These are phyloP conservation scores for Nesospiza acunhae DNA, from an alignment of 2,113 vertebrate genomes.

Conservation along the genomic window DNA sequence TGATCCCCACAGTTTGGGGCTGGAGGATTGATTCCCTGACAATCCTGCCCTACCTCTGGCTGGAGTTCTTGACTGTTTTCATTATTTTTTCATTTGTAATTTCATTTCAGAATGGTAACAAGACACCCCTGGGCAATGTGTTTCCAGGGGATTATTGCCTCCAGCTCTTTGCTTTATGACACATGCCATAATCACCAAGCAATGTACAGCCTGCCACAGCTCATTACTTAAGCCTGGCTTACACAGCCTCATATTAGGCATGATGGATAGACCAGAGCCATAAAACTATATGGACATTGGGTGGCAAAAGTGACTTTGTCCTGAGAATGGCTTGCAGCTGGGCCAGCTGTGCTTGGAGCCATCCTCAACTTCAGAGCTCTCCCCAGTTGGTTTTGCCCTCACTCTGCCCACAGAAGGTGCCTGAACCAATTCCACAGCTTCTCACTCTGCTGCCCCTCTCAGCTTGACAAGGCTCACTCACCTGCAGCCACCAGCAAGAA, in stretches of 20 bases:
- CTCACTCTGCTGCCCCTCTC: not conserved
- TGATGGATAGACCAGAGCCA: constrained; percentile 17
- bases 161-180: constrained; percentile 53
- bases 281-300: constrained; percentile 36
- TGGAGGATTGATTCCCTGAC: not conserved
- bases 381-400: not conserved
- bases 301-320: constrained; percentile 10
- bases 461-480: not conserved
- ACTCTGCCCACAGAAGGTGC: not conserved
- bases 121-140: not conserved
- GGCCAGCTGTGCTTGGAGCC: not conserved
- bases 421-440: not conserved
- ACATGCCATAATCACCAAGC: constrained; percentile 29
- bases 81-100: constrained; percentile 41
- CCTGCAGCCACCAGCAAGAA: not conserved
- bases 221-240: constrained; percentile 40
- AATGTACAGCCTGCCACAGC: constrained; percentile 39
- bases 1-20: not conserved
- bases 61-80: not conserved
- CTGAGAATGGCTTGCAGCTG: not conserved
- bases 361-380: not conserved
- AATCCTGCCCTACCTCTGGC: not conserved
- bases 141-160: constrained; percentile 60
- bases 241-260: not conserved
- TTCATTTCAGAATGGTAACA: constrained; percentile 27